These are phyloP conservation scores for Prinia subflava DNA, from an alignment of 2,113 vertebrate species.

Conservation along the genomic window DNA sequence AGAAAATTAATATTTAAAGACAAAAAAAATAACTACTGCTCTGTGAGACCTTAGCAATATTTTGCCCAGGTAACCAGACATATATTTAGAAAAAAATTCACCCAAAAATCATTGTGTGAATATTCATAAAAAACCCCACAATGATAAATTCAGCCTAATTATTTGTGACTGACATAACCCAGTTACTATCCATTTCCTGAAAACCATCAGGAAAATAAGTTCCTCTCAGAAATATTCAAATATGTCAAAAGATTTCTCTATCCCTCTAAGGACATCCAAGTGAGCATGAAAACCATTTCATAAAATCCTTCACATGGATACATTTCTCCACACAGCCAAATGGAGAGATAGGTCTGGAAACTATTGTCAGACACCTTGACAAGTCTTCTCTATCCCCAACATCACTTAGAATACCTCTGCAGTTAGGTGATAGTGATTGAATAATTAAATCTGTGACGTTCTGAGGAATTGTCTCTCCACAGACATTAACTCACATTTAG, in stretches of 20 bases:
- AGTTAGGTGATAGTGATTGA: neutral
- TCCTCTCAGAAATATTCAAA: neutral
- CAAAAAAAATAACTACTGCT: neutral
- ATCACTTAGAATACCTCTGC: neutral
- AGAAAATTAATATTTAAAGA: neutral
- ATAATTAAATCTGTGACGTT: neutral
- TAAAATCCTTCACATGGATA: neutral
- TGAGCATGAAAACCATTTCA: neutral
- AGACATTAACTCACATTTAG: neutral
- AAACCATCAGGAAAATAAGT: neutral
- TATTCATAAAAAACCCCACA: neutral
- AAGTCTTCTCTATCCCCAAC: neutral
- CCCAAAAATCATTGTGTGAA: neutral
- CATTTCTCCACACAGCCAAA: neutral
- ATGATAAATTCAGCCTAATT: neutral
- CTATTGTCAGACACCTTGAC: constrained; percentile 2
- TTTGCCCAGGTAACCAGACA: neutral
- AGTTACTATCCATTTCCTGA: neutral
- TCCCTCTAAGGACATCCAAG: neutral
- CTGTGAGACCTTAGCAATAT: neutral
- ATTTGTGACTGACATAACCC: constrained; percentile 4
- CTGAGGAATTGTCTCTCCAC: neutral
- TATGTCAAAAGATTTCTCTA: neutral
- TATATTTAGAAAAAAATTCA: neutral
- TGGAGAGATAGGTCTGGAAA: neutral